Conservation (phyloP, 2,797 vertebrate species). For the Poecile montanus region DNA sequence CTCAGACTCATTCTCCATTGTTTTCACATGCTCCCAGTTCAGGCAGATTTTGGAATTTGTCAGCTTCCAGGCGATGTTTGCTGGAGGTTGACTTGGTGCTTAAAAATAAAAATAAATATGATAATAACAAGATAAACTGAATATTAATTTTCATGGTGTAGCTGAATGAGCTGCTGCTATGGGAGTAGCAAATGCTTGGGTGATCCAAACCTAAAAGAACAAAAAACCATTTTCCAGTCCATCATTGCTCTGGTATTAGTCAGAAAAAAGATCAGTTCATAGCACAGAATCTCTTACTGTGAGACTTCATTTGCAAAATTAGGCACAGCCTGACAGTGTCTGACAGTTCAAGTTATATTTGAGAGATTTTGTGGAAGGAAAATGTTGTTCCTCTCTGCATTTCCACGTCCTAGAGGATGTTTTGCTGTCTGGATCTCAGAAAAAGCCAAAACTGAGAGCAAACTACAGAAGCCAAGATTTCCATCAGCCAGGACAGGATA, state of each 20-base stretch:
- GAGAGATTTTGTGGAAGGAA: neutral
- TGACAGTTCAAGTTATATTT: conserved; percentile 17
- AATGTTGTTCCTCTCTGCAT: neutral
- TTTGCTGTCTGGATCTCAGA: neutral
- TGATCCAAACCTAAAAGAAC: neutral
- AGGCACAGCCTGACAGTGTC: conserved; percentile 24
- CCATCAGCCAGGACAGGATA: conserved; percentile 11
- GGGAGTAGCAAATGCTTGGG: neutral
- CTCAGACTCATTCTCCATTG: conserved; percentile 90
- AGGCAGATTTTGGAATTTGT: conserved; percentile 88
- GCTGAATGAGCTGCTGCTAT: neutral
- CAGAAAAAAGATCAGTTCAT: conserved; percentile 28
- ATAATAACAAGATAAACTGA: conserved; percentile 45
- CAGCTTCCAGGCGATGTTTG: conserved; percentile 88
- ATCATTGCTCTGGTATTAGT: neutral
- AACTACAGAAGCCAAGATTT: neutral
- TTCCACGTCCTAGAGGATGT: neutral
- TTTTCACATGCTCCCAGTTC: conserved; percentile 90
- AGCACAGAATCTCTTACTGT: conserved; percentile 16
- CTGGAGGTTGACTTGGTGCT: conserved; percentile 87
- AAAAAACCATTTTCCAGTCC: neutral
- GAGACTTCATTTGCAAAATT: conserved; percentile 41
- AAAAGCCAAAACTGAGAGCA: neutral
- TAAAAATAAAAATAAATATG: conserved; percentile 53
- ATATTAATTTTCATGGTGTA: neutral